Evolutionary conservation across 2,113 vertebrate species (phyloP), one percentile per base, ranked within the genome.

Genomic region (Bagarius yarrelli): DNA sequence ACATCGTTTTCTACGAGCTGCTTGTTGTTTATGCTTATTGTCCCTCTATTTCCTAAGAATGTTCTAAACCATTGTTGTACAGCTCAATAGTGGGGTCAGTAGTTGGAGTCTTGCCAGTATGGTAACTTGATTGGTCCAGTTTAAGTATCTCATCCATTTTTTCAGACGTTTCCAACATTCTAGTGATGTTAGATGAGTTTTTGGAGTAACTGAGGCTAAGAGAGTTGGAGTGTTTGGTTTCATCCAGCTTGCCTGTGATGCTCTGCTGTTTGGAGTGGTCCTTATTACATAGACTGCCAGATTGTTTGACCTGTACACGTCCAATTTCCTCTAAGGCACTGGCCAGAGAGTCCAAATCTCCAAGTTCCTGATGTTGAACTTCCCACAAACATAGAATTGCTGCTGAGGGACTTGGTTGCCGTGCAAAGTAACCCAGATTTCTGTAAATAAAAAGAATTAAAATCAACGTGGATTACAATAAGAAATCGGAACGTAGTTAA

Each of bases 351-450:
- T 99, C 95, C 67, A 99, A 95, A 88, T 98, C 96, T 5, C 95
- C 95, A 4, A 94, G 92, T 2, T 97, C 95, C 78, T 98, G 96
- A 89, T 99, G 96, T 34, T 94, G 95, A 16, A 96, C 96, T 90
- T 99, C 98, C 98, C 97, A 99, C 81, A 99, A 95, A 90, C 97
- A 96, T 90, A 99, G 91, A 81, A 99, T 97, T 87, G 97, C 95
- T 0, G 96, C 95, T 0, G 98, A 98, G 0, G 97, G 97, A 82
- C 98, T 99, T 81, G 76, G 93, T 76, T 97, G 96, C n/a, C 94
- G 92, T 55, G 95, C 96, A 84, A 99, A 99, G 78, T 95, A 99
- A 69, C 94, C 95, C 86, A 99, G 92, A 85, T 99, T 98, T 88
- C 97, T 99, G 88, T 53, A 36, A 77, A 52, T 56, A 36, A 61